Evolutionary conservation across 2,797 vertebrate genomes (phyloP), one percentile per base, ranked within the genome.

Genomic region (Ataeniobius toweri): DNA sequence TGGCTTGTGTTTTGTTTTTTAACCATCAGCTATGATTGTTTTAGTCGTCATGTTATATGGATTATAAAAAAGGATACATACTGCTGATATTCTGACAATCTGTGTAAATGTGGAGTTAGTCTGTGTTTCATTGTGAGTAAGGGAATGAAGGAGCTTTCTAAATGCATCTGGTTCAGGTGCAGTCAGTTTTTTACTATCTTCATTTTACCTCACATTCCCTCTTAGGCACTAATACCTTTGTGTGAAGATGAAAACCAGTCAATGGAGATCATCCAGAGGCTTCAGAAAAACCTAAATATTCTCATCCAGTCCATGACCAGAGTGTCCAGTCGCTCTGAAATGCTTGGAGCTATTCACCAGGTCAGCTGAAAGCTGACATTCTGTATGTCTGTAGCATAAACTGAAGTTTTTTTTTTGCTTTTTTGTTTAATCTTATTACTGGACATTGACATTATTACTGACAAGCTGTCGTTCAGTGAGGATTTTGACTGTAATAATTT

Each of bases 311-410:
- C 98, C 0, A 95, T 97, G 77, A 93, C 90, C 7, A 94, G 98
- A 39, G 97, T 99, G 0, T 97, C 98, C 88, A 98, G 97, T 82
- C 96, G 96, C 83, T 98, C 98, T 0, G 98, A 99, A 92, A 98
- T 97, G 98, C 83, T 99, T 41, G 98, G 98, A 74, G 97, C 98
- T 61, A 98, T 99, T 89, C 97, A 99, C 82, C 98, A 99, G 96
- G 98, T 98, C 91, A 82, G 73, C 50, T 39, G 36, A 59, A 24
- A 2, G 14, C 28, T 8, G 7, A 67, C 36, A 31, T 50, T 59
- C 9, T 59, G 1, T 28, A 28, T 31, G 12, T 13, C 65, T 14
- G 39, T 22, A 44, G 39, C 22, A 44, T 24, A 13, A 14, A 44
- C 39, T 16, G 3, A 2, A 10, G 6, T 9, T 68, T 12, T 67